Evolutionary conservation across 2,113 vertebrate species (phyloP).

Genomic region (Cromileptes altivelis): DNA sequence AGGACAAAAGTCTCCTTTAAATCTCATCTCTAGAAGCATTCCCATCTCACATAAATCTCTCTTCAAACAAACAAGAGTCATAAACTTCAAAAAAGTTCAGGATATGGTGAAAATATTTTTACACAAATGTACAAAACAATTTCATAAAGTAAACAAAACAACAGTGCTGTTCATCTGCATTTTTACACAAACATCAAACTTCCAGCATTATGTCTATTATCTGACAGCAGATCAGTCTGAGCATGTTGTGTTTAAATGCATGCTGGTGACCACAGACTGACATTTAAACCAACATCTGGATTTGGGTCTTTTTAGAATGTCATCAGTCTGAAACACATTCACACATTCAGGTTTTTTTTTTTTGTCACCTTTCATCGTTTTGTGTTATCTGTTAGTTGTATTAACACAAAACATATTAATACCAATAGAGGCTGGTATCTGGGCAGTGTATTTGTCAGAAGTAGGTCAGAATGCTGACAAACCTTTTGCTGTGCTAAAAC

Average conservation of each 20-base stretch:
- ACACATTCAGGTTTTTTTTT: neutral
- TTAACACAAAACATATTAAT: neutral
- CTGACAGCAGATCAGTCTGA: slow-evolving; percentile 20
- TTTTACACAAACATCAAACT: slow-evolving; percentile 16
- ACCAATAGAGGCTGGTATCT: neutral
- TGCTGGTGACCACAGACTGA: slow-evolving; percentile 5
- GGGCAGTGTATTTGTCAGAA: neutral
- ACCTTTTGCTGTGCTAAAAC: neutral
- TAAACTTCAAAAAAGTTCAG: neutral
- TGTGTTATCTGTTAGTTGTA: neutral
- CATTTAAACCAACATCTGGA: neutral
- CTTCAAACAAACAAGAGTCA: slow-evolving; percentile 26
- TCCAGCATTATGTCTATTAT: slow-evolving; percentile 13
- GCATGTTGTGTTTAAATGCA: neutral
- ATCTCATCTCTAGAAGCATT: neutral
- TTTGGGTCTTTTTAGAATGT: neutral
- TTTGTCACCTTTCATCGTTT: neutral
- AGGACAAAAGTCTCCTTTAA: slow-evolving; percentile 17
- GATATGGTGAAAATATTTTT: slow-evolving; percentile 13
- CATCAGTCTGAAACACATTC: neutral
- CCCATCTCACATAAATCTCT: slow-evolving; percentile 32
- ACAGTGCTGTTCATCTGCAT: slow-evolving; percentile 16
- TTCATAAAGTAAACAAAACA: slow-evolving; percentile 25
- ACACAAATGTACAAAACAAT: slow-evolving; percentile 47
- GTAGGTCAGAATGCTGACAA: neutral